Percentiles rank a stretch among this genome's conserved stretches.
Conservation (phyloP, 2,113 vertebrate genomes). For the Excalfactoria chinensis region DNA sequence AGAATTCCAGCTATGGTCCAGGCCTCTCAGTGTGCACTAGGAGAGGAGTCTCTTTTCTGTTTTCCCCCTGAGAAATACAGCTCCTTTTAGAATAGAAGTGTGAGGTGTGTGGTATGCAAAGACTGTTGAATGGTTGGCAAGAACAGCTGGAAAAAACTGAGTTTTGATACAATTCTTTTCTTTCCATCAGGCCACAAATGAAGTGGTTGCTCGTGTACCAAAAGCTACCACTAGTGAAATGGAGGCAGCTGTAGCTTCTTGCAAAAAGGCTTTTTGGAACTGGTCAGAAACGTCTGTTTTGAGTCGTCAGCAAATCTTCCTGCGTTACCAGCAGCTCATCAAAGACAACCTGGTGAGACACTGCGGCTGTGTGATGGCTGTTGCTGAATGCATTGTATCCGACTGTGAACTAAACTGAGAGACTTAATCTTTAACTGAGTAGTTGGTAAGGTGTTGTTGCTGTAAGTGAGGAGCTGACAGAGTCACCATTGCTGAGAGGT, state of each 20-base stretch:
- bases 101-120: background rate
- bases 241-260: slow-evolving; percentile 89
- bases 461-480: background rate
- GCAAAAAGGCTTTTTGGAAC: slow-evolving; percentile 84
- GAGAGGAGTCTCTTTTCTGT: background rate
- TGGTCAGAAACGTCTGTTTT: slow-evolving; percentile 95
- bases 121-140: background rate
- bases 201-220: slow-evolving; percentile 88
- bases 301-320: slow-evolving; percentile 92
- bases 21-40: background rate
- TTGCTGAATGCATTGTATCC: background rate
- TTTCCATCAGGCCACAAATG: slow-evolving; percentile 89
- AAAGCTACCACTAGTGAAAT: slow-evolving; percentile 94
- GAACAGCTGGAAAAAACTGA: background rate
- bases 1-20: background rate
- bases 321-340: slow-evolving; percentile 96
- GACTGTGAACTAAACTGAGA: background rate
- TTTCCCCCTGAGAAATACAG: background rate
- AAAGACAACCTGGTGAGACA: slow-evolving; percentile 95
- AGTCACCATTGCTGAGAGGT: background rate
- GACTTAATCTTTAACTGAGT: rapidly evolving
- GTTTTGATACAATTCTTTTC: background rate
- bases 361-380: background rate
- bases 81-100: background rate
- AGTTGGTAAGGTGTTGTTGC: background rate